phyloP scores from a whole-genome alignment of 2,888 invertebrate genomes.

The Leptura quadrifasciata region DNA sequence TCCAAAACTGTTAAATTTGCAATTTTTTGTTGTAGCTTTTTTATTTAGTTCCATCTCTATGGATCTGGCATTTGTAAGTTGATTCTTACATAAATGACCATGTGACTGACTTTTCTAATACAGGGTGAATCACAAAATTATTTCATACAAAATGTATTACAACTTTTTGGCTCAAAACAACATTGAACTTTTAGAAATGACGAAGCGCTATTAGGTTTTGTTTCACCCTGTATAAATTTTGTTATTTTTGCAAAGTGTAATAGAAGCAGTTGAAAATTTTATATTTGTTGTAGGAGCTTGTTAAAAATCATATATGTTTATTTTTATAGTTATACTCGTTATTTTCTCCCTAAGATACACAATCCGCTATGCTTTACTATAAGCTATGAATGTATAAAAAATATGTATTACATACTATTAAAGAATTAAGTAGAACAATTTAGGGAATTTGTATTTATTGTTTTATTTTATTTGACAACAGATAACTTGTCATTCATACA shows the following conservation, averaged over 20 bases:
- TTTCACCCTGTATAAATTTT: constrained; percentile 32
- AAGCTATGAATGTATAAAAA: constrained; percentile 70
- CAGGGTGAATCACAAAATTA: constrained; percentile 19
- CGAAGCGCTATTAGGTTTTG: background rate
- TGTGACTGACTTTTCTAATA: constrained; percentile 52
- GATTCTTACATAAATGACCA: constrained; percentile 56
- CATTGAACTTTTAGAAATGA: background rate
- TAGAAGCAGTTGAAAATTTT: constrained; percentile 36
- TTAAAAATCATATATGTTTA: constrained; percentile 65
- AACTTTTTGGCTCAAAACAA: constrained; percentile 12
- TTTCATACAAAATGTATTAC: constrained; percentile 6
- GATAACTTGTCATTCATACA: constrained; percentile 57
- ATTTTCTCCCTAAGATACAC: constrained; percentile 62
- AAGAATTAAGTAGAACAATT: constrained; percentile 62
- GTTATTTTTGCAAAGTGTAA: constrained; percentile 41
- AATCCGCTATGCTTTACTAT: constrained; percentile 68
- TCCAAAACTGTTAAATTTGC: background rate
- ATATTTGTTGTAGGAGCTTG: constrained; percentile 64
- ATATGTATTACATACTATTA: constrained; percentile 64
- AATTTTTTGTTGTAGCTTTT: constrained; percentile 1
- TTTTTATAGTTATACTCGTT: constrained; percentile 67
- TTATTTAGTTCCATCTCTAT: constrained; percentile 10
- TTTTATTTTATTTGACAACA: constrained; percentile 57
- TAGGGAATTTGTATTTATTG: constrained; percentile 64
- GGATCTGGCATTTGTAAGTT: constrained; percentile 55